These are phyloP conservation scores for Griposia aprilina DNA, from an alignment of 2,888 invertebrate species.

Conservation along the genomic window DNA sequence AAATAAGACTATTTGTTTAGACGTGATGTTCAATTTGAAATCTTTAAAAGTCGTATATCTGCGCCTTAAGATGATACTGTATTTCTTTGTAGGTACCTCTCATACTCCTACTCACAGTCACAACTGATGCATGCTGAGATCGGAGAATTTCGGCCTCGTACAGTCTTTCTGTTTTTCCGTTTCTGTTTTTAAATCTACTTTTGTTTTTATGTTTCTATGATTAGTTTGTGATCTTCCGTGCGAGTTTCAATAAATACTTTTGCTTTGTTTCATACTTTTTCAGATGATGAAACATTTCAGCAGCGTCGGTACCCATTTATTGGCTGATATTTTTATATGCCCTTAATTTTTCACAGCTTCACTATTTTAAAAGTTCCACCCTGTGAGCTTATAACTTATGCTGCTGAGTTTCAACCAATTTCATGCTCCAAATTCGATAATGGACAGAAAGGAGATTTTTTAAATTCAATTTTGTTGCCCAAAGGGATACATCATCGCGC, in stretches of 20 bases:
- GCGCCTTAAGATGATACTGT: background rate
- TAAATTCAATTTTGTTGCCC: constrained; percentile 43
- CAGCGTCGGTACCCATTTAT: background rate
- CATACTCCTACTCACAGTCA: background rate
- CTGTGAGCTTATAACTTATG: constrained; percentile 19
- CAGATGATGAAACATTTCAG: background rate
- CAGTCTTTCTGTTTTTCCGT: too few relatives aligned
- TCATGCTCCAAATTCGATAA: constrained; percentile 56
- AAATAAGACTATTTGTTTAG: too few relatives aligned
- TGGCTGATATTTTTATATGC: background rate
- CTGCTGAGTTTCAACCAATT: constrained; percentile 34
- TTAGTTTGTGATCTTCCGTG: too few relatives aligned
- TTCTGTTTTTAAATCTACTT: too few relatives aligned
- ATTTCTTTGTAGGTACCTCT: background rate
- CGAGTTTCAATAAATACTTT: too few relatives aligned
- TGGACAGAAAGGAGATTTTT: constrained; percentile 46
- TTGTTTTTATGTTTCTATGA: too few relatives aligned
- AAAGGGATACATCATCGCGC: constrained; percentile 43
- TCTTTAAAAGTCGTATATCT: too few relatives aligned
- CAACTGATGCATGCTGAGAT: too few relatives aligned
- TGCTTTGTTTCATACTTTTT: too few relatives aligned
- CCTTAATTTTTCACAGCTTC: background rate
- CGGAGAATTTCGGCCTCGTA: too few relatives aligned
- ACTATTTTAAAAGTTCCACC: background rate
- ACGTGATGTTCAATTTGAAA: too few relatives aligned